phyloP scores from a whole-genome alignment of 2,797 vertebrate genomes.

The Columba guinea region DNA sequence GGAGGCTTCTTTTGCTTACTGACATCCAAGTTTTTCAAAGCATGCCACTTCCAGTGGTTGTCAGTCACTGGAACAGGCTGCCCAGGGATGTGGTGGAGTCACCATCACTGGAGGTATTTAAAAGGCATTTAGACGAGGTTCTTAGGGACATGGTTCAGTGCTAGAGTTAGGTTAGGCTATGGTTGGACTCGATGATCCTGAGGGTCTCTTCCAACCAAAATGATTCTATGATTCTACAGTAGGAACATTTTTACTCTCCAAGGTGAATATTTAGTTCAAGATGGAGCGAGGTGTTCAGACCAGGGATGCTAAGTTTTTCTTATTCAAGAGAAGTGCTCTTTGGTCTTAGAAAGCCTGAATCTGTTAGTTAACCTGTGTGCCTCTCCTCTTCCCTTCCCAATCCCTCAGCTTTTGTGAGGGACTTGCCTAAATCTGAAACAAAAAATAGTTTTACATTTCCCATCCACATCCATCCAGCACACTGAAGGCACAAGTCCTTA shows the following conservation, averaged over 20 bases:
- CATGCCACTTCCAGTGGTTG: not conserved
- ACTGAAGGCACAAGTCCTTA: not conserved
- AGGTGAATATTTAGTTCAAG: not conserved
- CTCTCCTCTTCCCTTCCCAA: not conserved
- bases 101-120: too few relatives aligned
- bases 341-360: not conserved
- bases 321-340: not conserved
- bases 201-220: too few relatives aligned
- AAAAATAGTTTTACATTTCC: not conserved
- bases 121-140: too few relatives aligned
- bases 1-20: not conserved
- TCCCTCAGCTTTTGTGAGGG: not conserved
- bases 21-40: not conserved
- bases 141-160: too few relatives aligned
- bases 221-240: too few relatives aligned
- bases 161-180: too few relatives aligned
- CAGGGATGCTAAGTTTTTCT: not conserved
- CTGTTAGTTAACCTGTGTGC: not conserved
- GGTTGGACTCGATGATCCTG: too few relatives aligned
- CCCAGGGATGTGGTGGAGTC: too few relatives aligned
- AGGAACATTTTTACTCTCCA: not conserved
- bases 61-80: too few relatives aligned
- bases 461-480: not conserved
- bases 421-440: not conserved
- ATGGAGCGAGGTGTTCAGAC: not conserved